Conservation (phyloP, 2,888 invertebrate genomes). For the Leucozona laternaria region DNA sequence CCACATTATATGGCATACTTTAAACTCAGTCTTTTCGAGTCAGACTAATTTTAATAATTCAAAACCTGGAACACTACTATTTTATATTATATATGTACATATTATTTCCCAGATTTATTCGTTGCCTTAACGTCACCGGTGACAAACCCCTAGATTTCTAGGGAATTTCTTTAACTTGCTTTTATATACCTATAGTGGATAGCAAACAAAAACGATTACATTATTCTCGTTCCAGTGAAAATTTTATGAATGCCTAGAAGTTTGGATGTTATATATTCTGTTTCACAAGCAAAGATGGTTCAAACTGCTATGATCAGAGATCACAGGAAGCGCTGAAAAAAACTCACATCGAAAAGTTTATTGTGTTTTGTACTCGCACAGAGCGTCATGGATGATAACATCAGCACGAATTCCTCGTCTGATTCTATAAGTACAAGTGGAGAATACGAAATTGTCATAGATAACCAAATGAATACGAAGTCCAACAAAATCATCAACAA, state of each 20-base stretch:
- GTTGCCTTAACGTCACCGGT: too few relatives aligned
- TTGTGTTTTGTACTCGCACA: conserved; percentile 15
- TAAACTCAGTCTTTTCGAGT: too few relatives aligned
- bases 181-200: too few relatives aligned
- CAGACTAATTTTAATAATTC: too few relatives aligned
- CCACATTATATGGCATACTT: too few relatives aligned
- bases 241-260: not conserved
- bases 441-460: conserved; percentile 88
- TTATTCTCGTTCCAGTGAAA: conserved; percentile 40
- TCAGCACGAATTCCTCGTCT: conserved; percentile 87
- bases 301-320: conserved; percentile 23
- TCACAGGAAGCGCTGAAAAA: conserved; percentile 22
- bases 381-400: conserved; percentile 86
- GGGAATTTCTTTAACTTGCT: too few relatives aligned
- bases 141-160: too few relatives aligned
- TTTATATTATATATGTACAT: too few relatives aligned
- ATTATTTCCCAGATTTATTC: too few relatives aligned
- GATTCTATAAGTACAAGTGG: conserved; percentile 89
- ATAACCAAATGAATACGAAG: conserved; percentile 82
- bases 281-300: conserved; percentile 37
- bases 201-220: too few relatives aligned
- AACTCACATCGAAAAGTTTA: conserved; percentile 14
- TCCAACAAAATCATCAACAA: conserved; percentile 78
- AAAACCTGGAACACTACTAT: too few relatives aligned
- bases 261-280: conserved; percentile 24